These are phyloP conservation scores for Miichthys miiuy DNA, from an alignment of 2,797 vertebrate species.

Conservation along the genomic window DNA sequence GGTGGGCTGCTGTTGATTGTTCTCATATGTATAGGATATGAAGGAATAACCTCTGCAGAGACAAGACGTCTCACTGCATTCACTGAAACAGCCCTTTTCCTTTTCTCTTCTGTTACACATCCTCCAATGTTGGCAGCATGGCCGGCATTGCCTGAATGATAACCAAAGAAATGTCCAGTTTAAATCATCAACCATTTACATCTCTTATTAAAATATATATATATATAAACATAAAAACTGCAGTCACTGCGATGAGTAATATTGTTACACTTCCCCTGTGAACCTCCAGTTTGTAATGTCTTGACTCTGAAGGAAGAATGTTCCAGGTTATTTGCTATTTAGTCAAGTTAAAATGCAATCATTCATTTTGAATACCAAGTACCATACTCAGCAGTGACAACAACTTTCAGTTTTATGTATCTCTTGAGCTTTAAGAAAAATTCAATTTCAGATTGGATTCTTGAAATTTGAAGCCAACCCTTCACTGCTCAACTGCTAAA, in stretches of 20 bases:
- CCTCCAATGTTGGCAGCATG: neutral
- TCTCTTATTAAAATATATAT: too few species aligned
- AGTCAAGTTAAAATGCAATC: neutral
- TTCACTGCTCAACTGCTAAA: neutral
- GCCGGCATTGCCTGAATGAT: neutral
- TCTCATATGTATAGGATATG: slow-evolving; percentile 64
- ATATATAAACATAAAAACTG: neutral
- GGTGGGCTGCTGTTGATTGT: slow-evolving; percentile 76
- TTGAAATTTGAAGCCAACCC: too few species aligned
- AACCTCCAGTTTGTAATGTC: neutral
- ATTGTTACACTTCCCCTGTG: neutral
- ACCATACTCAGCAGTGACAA: neutral
- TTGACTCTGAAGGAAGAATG: neutral
- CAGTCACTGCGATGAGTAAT: neutral
- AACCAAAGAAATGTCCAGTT: neutral
- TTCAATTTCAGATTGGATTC: neutral
- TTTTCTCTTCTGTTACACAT: slow-evolving; percentile 5
- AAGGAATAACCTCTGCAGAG: slow-evolving; percentile 63
- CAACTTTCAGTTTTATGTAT: neutral
- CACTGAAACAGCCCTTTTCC: slow-evolving; percentile 3
- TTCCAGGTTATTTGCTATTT: neutral
- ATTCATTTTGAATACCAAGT: neutral
- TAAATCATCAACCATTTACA: too few species aligned
- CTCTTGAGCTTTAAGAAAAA: neutral
- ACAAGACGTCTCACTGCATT: slow-evolving; percentile 18